Conservation (phyloP, 2,888 invertebrate species). For the Ganaspis brasiliensis region DNA sequence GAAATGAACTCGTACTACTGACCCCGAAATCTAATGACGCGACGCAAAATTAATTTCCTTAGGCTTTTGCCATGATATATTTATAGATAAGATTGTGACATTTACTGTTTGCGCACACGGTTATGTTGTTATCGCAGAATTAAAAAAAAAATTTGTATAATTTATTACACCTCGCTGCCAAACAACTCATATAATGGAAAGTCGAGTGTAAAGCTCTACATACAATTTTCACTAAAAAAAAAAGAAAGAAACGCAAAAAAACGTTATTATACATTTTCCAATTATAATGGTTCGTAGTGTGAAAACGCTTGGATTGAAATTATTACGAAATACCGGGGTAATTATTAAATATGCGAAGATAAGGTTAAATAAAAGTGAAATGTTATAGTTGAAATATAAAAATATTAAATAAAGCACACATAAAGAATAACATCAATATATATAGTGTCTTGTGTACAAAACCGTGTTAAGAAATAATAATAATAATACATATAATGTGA, state of each 20-base stretch:
- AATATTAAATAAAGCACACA: too few species aligned
- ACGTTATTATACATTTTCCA: too few species aligned
- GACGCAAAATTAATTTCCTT: slow-evolving; percentile 24
- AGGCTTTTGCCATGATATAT: neutral
- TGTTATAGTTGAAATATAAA: too few species aligned
- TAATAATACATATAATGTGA: neutral
- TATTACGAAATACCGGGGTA: too few species aligned
- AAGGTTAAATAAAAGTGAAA: too few species aligned
- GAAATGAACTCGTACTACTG: slow-evolving; percentile 27
- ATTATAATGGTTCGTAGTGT: too few species aligned
- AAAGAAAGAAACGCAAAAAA: too few species aligned
- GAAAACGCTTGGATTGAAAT: too few species aligned
- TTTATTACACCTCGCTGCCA: neutral
- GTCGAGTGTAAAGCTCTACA: too few species aligned
- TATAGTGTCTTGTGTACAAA: neutral
- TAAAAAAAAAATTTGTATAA: neutral
- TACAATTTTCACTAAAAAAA: too few species aligned
- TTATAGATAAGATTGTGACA: neutral
- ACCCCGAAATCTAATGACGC: slow-evolving; percentile 32
- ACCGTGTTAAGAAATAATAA: neutral
- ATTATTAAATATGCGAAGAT: too few species aligned
- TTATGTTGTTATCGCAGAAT: neutral
- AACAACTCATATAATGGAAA: neutral
- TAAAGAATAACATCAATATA: too few species aligned
- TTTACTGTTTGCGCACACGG: neutral